Conservation (phyloP, 2,113 vertebrate species). For the Dascyllus trimaculatus region DNA sequence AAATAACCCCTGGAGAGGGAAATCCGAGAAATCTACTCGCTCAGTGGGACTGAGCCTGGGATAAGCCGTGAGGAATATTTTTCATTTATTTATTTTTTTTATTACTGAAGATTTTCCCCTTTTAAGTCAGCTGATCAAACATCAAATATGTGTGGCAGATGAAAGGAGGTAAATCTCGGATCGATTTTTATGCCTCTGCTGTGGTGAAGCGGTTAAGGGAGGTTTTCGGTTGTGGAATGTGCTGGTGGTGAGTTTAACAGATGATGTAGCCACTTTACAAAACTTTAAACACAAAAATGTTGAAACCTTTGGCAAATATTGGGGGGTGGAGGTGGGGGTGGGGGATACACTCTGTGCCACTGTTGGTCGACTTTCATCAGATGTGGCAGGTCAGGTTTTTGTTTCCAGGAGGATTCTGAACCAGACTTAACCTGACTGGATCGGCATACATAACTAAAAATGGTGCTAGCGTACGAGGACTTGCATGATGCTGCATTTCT, state of each 20-base stretch:
- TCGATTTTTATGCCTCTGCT: conserved; percentile 29
- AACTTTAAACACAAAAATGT: conserved; percentile 63
- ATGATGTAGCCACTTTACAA: conserved; percentile 40
- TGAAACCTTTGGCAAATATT: conserved; percentile 1
- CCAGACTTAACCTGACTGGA: conserved; percentile 52
- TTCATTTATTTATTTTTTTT: neutral
- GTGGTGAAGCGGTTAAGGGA: conserved; percentile 8
- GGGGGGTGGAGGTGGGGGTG: too few relatives aligned
- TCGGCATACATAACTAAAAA: conserved; percentile 23
- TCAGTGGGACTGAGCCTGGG: conserved; percentile 47
- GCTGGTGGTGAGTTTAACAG: conserved; percentile 32
- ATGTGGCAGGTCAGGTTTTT: conserved; percentile 43
- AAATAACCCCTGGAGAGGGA: conserved; percentile 60
- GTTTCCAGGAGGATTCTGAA: conserved; percentile 34
- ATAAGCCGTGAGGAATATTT: conserved; percentile 57
- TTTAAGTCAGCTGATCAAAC: conserved; percentile 46
- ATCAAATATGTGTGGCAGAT: conserved; percentile 41
- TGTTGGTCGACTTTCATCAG: conserved; percentile 23
- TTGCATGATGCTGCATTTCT: conserved; percentile 78
- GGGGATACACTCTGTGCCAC: neutral
- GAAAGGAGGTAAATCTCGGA: conserved; percentile 45
- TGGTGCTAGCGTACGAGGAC: conserved; percentile 30
- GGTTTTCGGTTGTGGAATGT: conserved; percentile 38
- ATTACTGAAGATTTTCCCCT: conserved; percentile 41
- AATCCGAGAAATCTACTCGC: conserved; percentile 50